phyloP scores from a whole-genome alignment of 1,140 invertebrate genomes.

The Drosophila pruinosa region DNA sequence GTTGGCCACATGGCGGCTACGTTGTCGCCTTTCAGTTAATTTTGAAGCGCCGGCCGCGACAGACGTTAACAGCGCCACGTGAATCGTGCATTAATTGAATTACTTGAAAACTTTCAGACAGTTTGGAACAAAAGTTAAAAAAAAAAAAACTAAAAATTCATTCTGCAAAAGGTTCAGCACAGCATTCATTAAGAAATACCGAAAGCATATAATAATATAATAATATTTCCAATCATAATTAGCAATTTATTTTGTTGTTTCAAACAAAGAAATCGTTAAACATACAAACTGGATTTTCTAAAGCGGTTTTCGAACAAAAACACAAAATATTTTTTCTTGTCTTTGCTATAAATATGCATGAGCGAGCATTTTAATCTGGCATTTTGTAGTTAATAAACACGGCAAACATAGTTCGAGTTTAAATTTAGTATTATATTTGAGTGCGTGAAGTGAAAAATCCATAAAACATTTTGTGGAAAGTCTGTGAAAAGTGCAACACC shows the following conservation, averaged over 20 bases:
- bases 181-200: constrained; percentile 23
- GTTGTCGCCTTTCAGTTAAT: constrained; percentile 52
- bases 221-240: constrained; percentile 26
- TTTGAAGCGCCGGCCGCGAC: constrained; percentile 65
- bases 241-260: constrained; percentile 10
- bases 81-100: constrained; percentile 44
- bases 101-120: not conserved
- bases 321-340: constrained; percentile 5
- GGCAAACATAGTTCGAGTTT: not conserved
- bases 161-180: constrained; percentile 8
- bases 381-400: constrained; percentile 44
- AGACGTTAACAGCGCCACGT: constrained; percentile 64
- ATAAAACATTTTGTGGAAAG: constrained; percentile 25
- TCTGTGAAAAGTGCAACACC: constrained; percentile 5
- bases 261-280: constrained; percentile 39
- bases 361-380: constrained; percentile 34
- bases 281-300: constrained; percentile 44
- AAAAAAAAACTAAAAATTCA: constrained; percentile 9
- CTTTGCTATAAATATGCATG: constrained; percentile 45
- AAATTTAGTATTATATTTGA: not conserved
- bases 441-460: constrained; percentile 31
- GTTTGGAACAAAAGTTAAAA: not conserved
- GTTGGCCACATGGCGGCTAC: constrained; percentile 49
- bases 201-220: constrained; percentile 10
- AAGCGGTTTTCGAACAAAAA: constrained; percentile 31